Evolutionary conservation across 2,113 vertebrate genomes (phyloP), one percentile per base, ranked within the genome.

Genomic region (Cathartes aura): DNA sequence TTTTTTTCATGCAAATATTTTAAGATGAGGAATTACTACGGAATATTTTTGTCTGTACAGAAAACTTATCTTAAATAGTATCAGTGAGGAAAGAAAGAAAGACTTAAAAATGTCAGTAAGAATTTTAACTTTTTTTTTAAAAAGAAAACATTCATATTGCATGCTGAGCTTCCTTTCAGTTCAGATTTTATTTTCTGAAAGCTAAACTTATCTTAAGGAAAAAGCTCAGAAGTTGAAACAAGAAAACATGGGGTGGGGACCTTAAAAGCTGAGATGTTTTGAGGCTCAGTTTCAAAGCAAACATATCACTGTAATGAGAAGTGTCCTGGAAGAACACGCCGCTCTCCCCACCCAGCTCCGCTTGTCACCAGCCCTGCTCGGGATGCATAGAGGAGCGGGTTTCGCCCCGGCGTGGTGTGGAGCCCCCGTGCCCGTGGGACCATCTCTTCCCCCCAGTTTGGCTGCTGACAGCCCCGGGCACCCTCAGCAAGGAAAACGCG

Each of bases 221-320:
- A 92, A 91, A 74, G 29, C 45, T 30, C 23, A 43, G 13, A 87
- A 84, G 26, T 8, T 55, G 30, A 85, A 79, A 67, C 2, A 21
- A 18, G 73, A 50, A 93, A 79, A 67, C n/a, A 9, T 3, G 23
- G 68, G 59, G 27, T 48, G 36, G 22, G 29, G 5, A 11, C 50
- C 32, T 88, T 60, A 88, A 71, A 94, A 90, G 75, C 68, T 3
- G 59, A 36, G 78, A 55, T 48, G 68, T 80, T 90, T 80, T 82
- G 52, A 71, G 70, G 82, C 70, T 88, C 38, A 3, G 82, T 85
- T 94, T 92, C 91, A 95, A 96, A 90, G 79, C 70, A 90, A 96
- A 95, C 55, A 82, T 8, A 29, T 79, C 36, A 15, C 36, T 53
- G 56, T 67, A 78, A 93, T 45, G 70, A 88, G 79, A 85, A 85